These are phyloP conservation scores for Drosophila meridiana DNA, from an alignment of 2,888 invertebrate species.

Conservation along the genomic window DNA sequence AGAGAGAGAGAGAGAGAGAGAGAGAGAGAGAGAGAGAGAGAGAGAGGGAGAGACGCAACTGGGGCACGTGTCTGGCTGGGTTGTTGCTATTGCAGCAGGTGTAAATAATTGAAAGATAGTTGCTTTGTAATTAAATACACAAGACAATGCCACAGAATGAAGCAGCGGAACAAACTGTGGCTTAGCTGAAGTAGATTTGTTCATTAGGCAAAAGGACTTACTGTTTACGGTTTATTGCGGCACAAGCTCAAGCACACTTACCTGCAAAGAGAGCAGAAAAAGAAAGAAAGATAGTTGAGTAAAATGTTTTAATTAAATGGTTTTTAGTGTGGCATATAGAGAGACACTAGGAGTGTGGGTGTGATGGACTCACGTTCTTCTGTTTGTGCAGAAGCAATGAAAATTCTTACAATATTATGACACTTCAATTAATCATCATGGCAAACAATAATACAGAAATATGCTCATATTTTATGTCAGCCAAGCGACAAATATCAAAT, in stretches of 20 bases:
- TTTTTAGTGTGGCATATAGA: neutral
- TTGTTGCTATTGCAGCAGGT: slow-evolving; percentile 64
- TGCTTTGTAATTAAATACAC: slow-evolving; percentile 79
- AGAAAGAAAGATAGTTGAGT: slow-evolving; percentile 23
- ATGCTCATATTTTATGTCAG: slow-evolving; percentile 57
- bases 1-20: neutral
- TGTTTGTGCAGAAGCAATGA: slow-evolving; percentile 48
- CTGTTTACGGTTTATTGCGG: slow-evolving; percentile 40
- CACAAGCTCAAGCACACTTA: slow-evolving; percentile 56
- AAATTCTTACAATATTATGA: slow-evolving; percentile 73
- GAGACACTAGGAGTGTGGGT: too few relatives aligned
- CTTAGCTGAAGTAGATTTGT: slow-evolving; percentile 51
- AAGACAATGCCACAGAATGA: slow-evolving; percentile 38
- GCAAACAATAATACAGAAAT: slow-evolving; percentile 71
- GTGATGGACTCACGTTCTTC: neutral
- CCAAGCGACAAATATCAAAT: slow-evolving; percentile 63
- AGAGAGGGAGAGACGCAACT: slow-evolving; percentile 25
- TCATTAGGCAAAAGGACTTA: slow-evolving; percentile 67
- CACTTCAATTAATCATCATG: slow-evolving; percentile 81
- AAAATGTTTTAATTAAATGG: slow-evolving; percentile 72
- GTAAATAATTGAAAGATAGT: slow-evolving; percentile 82
- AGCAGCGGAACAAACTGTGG: slow-evolving; percentile 38
- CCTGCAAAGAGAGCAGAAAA: slow-evolving; percentile 60
- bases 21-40: neutral
- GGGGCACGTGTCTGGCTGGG: slow-evolving; percentile 41